Percentiles rank a stretch among this genome's conserved stretches.
Conservation (phyloP, 2,888 invertebrate genomes). For the Opisthograptis luteolata region DNA sequence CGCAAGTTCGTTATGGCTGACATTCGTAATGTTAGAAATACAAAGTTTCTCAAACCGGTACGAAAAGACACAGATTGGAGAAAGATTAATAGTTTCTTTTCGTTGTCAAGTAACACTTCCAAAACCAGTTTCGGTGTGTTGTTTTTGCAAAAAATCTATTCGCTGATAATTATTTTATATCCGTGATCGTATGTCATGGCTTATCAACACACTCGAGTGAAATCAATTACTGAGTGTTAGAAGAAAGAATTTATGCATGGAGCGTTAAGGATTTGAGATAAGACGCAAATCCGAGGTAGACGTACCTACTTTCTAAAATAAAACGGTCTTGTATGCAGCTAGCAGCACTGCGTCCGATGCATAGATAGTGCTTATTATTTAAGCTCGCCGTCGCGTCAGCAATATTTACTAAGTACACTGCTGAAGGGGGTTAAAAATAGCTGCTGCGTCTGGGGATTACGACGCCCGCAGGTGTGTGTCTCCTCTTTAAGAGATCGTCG, state of each 20-base stretch:
- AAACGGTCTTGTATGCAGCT: slow-evolving; percentile 29
- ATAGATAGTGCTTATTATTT: slow-evolving; percentile 51
- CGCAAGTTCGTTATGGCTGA: slow-evolving; percentile 2
- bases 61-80: no score
- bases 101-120: slow-evolving; percentile 29
- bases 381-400: slow-evolving; percentile 50
- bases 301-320: slow-evolving; percentile 48
- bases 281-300: slow-evolving; percentile 33
- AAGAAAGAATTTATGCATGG: slow-evolving; percentile 28
- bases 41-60: slow-evolving; percentile 23
- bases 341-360: slow-evolving; percentile 43
- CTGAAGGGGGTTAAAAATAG: slow-evolving; percentile 63
- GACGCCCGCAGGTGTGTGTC: slow-evolving; percentile 62
- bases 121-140: slow-evolving; percentile 33
- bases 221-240: slow-evolving; percentile 37
- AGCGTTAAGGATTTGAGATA: slow-evolving; percentile 23
- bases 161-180: slow-evolving; percentile 37
- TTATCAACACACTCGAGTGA: slow-evolving; percentile 29
- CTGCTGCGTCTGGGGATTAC: slow-evolving; percentile 56
- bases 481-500: slow-evolving; percentile 50
- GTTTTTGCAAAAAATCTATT: slow-evolving; percentile 38
- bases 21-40: slow-evolving; percentile 7
- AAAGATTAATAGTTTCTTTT: slow-evolving; percentile 33
- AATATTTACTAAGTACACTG: slow-evolving; percentile 51
- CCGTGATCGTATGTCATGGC: slow-evolving; percentile 38